Evolutionary conservation across 2,113 vertebrate genomes (phyloP), one percentile per base, ranked within the genome.

Genomic region (Saccopteryx leptura): DNA sequence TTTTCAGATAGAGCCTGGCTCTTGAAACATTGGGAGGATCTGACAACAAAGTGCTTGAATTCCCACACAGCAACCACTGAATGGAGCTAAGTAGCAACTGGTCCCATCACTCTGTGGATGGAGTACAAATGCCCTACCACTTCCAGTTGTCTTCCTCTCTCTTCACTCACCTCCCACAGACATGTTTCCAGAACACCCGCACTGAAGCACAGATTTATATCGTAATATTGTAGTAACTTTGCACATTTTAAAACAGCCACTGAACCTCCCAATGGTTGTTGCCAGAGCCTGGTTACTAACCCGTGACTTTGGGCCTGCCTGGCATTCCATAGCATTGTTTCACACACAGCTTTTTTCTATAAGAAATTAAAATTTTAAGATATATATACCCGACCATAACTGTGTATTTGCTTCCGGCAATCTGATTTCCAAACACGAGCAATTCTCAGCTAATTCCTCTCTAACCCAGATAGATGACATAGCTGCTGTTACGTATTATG

Each of bases 81-180:
- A 14, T 0, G 0, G 18, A 66, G 26, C 15, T 12, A 1, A 65
- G 88, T 1, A 31, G 24, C 58, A 17, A 11, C 74, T 10, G 46
- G 26, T n/a, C n/a, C 65, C 8, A 0, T 7, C 2, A 26, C 0
- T 4, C 17, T 56, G 74, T 4, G 61, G 17, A 26, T 0, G 0
- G 31, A 9, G 31, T 18, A 6, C 12, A 7, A 7, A 0, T 14
- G 31, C 66, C 12, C 19, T 2, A 2, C 28, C 6, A 26, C 9
- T 21, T 80, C 33, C 86, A 46, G 12, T 2, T 10, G n/a, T 15
- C 48, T 71, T 9, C 14, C 2, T 48, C 68, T 56, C 54, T 33
- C 39, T n/a, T 15, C 56, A 60, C 69, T 56, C 23, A 60, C 8
- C 24, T 15, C 48, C 28, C 8, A 52, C 5, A 74, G 78, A 66